Percentiles rank a stretch among this genome's conserved stretches.
phyloP scores from a whole-genome alignment of 2,888 invertebrate species.

The Malacosoma neustria region DNA sequence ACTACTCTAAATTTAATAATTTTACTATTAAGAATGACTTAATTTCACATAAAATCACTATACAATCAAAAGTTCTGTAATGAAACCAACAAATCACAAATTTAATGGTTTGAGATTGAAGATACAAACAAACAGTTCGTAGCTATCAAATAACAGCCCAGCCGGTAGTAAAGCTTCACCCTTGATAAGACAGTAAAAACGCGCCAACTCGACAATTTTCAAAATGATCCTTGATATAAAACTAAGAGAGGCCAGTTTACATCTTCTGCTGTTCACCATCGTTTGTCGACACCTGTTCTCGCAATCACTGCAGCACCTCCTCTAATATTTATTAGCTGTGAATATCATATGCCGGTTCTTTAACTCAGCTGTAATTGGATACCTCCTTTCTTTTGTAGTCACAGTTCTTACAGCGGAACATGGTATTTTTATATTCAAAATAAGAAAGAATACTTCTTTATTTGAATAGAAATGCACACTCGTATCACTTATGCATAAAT shows the following conservation, averaged over 20 bases:
- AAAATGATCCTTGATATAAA: constrained; percentile 32
- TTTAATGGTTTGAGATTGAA: not conserved
- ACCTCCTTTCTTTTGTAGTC: constrained; percentile 22
- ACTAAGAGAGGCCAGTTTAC: constrained; percentile 30
- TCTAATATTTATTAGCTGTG: constrained; percentile 72
- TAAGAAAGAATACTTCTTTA: too few species aligned
- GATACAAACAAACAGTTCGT: constrained; percentile 5
- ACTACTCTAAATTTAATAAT: too few species aligned
- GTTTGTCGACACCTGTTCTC: constrained; percentile 50
- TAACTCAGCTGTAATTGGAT: constrained; percentile 43
- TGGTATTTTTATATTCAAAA: too few species aligned
- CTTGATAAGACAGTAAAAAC: constrained; percentile 30
- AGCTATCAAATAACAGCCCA: constrained; percentile 1
- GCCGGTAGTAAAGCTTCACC: constrained; percentile 27
- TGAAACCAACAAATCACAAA: not conserved
- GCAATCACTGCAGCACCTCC: constrained; percentile 69
- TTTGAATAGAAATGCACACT: too few species aligned
- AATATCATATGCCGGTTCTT: constrained; percentile 61
- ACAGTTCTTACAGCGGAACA: too few species aligned
- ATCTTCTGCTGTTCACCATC: constrained; percentile 18
- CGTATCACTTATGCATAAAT: too few species aligned
- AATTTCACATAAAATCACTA: too few species aligned
- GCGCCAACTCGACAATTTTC: constrained; percentile 29
- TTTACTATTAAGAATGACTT: too few species aligned
- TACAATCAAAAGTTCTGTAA: too few species aligned